Base-by-base conservation (phyloP, 2,888 invertebrate genomes). In the Arenicola marina region DNA sequence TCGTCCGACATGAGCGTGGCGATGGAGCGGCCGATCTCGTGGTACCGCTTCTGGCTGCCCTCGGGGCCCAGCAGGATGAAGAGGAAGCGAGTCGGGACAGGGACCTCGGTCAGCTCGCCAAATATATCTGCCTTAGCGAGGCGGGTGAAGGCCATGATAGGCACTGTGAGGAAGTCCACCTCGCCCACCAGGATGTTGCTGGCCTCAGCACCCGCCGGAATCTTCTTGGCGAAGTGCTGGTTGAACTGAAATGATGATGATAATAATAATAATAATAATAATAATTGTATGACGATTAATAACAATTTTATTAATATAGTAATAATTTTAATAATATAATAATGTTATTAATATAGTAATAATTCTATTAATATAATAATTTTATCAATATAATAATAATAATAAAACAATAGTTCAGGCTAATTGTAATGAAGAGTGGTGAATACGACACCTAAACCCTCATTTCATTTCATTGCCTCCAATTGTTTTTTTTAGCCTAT, bases 1-100 rank as follows among this genome's bases (percentile, higher is more conserved):
- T 99, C 97, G 84, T 99, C 98, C 0, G 95, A 94, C 94, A 98
- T 94, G 59, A 98, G 86, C 0, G 97, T 97, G 44, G 95, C 96
- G 90, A 99, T 95, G 11, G 97, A 95, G 70, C 98, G 87, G 4
- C 97, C 98, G 61, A 97, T 93, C 87, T 99, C 98, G 80, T 94
- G 93, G 84, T 93, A 95, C 29, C 71, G 67, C 31, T 67, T 67
- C 63, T 66, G 66, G 53, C 67, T 63, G 24, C 73, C 77, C 53
- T 58, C 65, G 7, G 75, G 79, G 56, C 76, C 78, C 38, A 78
- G 68, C 57, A 78, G 61, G 32, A 77, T 56, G 64, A 74, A 73
- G 62, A 71, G 88, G 79, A 96, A 97, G 75, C 97, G 86, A 11
- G 97, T 95, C 60, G 97, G 85, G 3, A 85, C 78, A 44, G 92